Conservation (phyloP, 2,113 vertebrate species). For the Neolamprologus variostigma region DNA sequence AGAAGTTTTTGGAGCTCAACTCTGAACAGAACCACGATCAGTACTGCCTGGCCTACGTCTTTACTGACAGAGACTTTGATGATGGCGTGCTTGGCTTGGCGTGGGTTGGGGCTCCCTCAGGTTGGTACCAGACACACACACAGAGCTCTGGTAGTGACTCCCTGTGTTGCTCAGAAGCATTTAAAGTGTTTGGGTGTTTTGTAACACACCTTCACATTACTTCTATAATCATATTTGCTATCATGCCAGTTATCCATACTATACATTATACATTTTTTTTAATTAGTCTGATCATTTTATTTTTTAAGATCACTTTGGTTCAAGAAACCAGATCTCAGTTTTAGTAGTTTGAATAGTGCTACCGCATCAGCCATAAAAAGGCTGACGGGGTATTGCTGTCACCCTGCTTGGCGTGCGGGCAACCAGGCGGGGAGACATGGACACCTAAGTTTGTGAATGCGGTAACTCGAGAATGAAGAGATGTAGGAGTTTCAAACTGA, state of each 20-base stretch:
- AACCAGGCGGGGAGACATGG: neutral
- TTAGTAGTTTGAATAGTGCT: neutral
- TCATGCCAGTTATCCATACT: neutral
- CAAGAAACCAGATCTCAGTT: neutral
- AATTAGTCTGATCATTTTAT: neutral
- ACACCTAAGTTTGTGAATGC: neutral
- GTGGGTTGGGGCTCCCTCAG: constrained; percentile 94
- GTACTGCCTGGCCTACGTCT: constrained; percentile 96
- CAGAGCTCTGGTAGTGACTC: neutral
- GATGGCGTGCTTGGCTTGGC: constrained; percentile 95
- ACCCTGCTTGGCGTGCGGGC: neutral
- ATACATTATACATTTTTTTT: neutral
- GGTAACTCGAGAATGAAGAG: neutral
- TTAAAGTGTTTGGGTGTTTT: neutral
- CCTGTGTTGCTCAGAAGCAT: neutral
- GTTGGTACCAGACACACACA: constrained; percentile 56
- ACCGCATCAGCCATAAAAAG: neutral
- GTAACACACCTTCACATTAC: neutral
- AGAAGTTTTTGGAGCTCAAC: constrained; percentile 96
- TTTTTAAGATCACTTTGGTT: neutral
- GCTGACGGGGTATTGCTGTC: neutral
- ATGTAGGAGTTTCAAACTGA: neutral
- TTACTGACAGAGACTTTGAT: constrained; percentile 96
- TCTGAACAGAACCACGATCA: constrained; percentile 97
- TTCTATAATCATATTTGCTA: neutral